Percentiles rank a stretch among this genome's conserved stretches.
Conservation (phyloP, 2,888 invertebrate species). For the Drosophila pegasa region DNA sequence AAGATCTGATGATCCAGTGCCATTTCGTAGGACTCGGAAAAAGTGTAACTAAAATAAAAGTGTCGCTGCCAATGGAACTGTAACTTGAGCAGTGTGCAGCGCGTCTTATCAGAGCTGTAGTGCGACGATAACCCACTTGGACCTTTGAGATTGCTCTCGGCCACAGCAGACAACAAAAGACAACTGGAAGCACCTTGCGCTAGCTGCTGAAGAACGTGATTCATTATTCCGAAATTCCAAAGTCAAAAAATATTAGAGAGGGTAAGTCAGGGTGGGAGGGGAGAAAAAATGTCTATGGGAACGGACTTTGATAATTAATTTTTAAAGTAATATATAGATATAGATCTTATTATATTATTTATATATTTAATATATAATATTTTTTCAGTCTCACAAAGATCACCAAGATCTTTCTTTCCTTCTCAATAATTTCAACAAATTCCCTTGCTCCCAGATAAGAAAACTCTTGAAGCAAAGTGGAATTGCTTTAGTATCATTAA, state of each 20-base stretch:
- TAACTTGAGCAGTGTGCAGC: constrained; percentile 29
- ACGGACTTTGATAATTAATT: too few relatives aligned
- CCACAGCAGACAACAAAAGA: constrained; percentile 1
- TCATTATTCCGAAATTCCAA: constrained; percentile 6
- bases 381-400: too few relatives aligned
- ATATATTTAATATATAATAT: too few relatives aligned
- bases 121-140: constrained; percentile 40
- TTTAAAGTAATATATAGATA: too few relatives aligned
- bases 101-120: constrained; percentile 22
- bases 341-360: too few relatives aligned
- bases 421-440: too few relatives aligned
- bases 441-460: too few relatives aligned
- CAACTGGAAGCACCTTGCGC: constrained; percentile 29
- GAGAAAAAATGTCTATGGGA: too few relatives aligned
- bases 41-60: constrained; percentile 8
- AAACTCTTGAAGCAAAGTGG: neutral
- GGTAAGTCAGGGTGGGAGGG: too few relatives aligned
- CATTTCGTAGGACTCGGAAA: constrained; percentile 26
- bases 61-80: constrained; percentile 12
- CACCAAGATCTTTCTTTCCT: too few relatives aligned
- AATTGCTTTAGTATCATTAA: neutral
- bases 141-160: constrained; percentile 25
- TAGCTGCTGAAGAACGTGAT: constrained; percentile 9
- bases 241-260: neutral
- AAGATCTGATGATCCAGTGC: constrained; percentile 14